Base-by-base conservation (phyloP, 2,888 invertebrate genomes). In the Crematogaster levior region DNA sequence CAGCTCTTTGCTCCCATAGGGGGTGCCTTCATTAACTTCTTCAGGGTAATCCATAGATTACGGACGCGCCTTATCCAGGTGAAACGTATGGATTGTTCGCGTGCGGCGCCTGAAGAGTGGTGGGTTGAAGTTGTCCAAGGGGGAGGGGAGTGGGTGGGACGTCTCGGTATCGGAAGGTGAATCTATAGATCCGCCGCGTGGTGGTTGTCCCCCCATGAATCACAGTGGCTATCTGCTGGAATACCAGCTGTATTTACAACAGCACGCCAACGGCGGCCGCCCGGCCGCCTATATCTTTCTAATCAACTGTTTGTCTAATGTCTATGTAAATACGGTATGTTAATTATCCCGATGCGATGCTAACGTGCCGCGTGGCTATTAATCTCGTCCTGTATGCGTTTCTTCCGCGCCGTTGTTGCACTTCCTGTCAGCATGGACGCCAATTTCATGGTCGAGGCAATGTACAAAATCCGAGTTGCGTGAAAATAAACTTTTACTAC, bases 221-320 rank as follows among this genome's bases (percentile, higher is more conserved):
- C 93, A 93, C 93, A 89, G 91, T 21, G 90, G 92, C 93, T 93
- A 93, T 93, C 93, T 92, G 79, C 87, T 88, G 81, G 92, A 90
- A 92, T 92, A 91, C 91, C 91, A 90, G 88, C 89, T 90, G 92
- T 91, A 92, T 93, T 92, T 92, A 92, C 91, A 90, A 91, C 91
- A 82, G 91, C 93, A 92, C 93, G 92, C 93, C 90, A 92, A 88
- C 92, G 77, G 70, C 73, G 75, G 61, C 51, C 83, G 83, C 34
- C 74, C 34, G 65, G 84, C 81, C 89, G 90, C 89, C 90, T 93
- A 92, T 93, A 93, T 93, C 93, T 93, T 92, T 91, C 91, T 88
- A 91, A 93, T 93, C 93, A 93, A 93, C 93, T 93, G 93, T 93
- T 93, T 93, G 93, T 92, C 93, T 93, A 93, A 93, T 92, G 93